These are phyloP conservation scores for Carcharodon carcharias DNA, from an alignment of 2,797 vertebrate species.

Conservation along the genomic window DNA sequence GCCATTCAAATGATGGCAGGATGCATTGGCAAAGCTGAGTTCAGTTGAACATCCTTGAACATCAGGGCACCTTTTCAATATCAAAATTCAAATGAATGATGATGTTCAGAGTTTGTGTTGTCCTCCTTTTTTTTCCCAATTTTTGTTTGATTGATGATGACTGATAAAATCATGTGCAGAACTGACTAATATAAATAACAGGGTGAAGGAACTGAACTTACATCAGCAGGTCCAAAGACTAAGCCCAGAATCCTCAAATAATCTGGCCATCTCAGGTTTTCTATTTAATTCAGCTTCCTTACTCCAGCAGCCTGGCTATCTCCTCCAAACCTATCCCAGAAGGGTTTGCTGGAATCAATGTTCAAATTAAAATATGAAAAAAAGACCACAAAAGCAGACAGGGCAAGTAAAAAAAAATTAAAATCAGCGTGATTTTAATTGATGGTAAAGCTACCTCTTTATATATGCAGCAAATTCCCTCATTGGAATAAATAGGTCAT, in stretches of 20 bases:
- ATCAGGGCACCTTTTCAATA: not conserved
- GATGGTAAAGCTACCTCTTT: not conserved
- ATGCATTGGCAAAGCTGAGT: not conserved
- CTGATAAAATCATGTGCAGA: not conserved
- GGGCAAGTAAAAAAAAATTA: not conserved
- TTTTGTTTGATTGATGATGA: conserved; percentile 12
- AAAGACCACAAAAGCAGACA: not conserved
- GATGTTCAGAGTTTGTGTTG: not conserved
- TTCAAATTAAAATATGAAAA: not conserved
- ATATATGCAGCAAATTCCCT: not conserved
- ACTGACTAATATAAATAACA: not conserved
- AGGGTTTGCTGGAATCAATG: not conserved
- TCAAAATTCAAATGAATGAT: not conserved
- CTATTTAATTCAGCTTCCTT: not conserved
- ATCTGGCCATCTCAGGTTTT: not conserved
- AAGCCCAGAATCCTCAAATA: not conserved
- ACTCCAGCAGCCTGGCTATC: not conserved
- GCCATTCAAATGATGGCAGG: not conserved
- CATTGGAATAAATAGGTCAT: not conserved
- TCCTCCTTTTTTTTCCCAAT: not conserved
- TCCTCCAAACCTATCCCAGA: not conserved
- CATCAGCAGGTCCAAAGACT: not conserved
- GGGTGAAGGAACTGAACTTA: not conserved
- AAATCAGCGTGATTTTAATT: not conserved
- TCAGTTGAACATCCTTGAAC: not conserved